Base-by-base conservation (phyloP, 2,113 vertebrate genomes). In the Megaleporinus macrocephalus region DNA sequence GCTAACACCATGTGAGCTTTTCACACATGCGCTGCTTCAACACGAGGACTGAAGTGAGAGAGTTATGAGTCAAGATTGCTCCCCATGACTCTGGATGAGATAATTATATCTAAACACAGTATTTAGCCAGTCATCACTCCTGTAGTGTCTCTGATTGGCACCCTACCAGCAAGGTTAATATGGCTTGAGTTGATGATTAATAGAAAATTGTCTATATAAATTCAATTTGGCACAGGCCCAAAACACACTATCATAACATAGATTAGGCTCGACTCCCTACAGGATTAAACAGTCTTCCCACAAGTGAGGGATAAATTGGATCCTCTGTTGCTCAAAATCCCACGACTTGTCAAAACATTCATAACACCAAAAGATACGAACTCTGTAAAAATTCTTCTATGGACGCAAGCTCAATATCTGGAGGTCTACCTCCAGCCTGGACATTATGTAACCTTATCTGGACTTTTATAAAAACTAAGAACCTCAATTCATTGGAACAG, bases 141-240 rank as follows among this genome's bases (percentile, higher is more conserved):
- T 77, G 68, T 70, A 70, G 76, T n/a, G 63, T 77, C 65, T 59
- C 57, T 84, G 81, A 88, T 79, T 84, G 83, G 81, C 85, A 73
- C 79, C 79, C 80, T 66, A 86, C 87, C 79, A 84, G 84, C 76
- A 76, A 77, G 78, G 73, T 71, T 86, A 88, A 86, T 84, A 84
- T 10, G 68, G 61, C 66, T 78, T 73, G 75, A 79, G 77, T 83
- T 79, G 73, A 78, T 88, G 85, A 88, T 88, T 85, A 85, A 86
- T 83, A 68, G 74, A 78, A 85, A 76, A 83, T 68, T 85, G 83
- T 84, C 41, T 83, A 79, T 83, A 86, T 86, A 83, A 81, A 88
- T 85, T 86, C 29, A 83, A 85, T 86, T 85, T 85, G 87, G 87
- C 83, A 53, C 57, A 47, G 55, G 36, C 51, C 78, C 84, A 86